Evolutionary conservation across 2,113 vertebrate genomes (phyloP).

Genomic region (Onychorhynchus coronatus): DNA sequence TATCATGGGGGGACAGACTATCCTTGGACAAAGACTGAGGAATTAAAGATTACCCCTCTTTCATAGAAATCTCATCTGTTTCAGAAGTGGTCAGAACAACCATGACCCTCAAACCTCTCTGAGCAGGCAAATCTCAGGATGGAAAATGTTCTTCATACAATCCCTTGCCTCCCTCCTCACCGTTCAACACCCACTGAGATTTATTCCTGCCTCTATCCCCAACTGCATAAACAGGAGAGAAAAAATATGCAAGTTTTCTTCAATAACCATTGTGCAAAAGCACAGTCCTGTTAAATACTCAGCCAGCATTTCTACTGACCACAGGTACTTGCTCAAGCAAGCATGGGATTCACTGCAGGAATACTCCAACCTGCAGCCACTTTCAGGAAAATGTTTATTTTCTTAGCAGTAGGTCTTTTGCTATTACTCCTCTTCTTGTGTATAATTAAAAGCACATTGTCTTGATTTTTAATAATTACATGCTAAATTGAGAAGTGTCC

Average conservation of each 20-base stretch:
- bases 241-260: not conserved
- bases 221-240: not conserved
- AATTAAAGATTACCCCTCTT: not conserved
- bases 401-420: not conserved
- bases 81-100: not conserved
- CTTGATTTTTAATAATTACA: constrained; percentile 9
- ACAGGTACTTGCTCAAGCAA: not conserved
- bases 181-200: not conserved
- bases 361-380: not conserved
- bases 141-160: not conserved
- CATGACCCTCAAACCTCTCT: not conserved
- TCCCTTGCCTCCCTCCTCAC: not conserved
- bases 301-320: not conserved
- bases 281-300: not conserved
- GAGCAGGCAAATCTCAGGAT: not conserved
- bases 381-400: not conserved
- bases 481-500: not conserved
- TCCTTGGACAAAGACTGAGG: not conserved
- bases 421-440: not conserved
- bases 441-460: not conserved
- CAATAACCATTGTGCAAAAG: not conserved
- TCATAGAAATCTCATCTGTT: not conserved
- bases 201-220: not conserved
- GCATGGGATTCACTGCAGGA: not conserved
- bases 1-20: not conserved